phyloP scores from a whole-genome alignment of 2,113 vertebrate genomes.

The Tympanuchus pallidicinctus region DNA sequence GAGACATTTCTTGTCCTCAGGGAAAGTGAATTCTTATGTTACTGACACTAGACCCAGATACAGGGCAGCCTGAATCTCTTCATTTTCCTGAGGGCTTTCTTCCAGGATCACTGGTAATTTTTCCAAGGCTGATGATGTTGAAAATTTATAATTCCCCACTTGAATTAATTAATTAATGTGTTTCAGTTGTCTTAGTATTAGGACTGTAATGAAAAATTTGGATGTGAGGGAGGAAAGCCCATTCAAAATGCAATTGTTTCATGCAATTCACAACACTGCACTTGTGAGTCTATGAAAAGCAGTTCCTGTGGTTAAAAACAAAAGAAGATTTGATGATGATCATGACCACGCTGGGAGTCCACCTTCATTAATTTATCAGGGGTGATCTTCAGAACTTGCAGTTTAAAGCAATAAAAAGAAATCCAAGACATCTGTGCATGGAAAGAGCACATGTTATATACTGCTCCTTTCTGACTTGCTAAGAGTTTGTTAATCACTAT shows the following conservation, averaged over 20 bases:
- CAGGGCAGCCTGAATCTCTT: background rate
- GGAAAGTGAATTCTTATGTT: background rate
- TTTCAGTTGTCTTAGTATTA: constrained; percentile 27
- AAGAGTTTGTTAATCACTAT: background rate
- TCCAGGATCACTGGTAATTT: constrained; percentile 26
- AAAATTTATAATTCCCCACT: constrained; percentile 61
- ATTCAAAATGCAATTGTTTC: constrained; percentile 56
- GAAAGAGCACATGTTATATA: background rate
- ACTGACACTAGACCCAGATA: background rate
- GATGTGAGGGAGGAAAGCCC: background rate
- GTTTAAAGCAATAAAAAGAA: background rate
- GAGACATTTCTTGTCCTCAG: background rate
- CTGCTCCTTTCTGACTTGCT: background rate
- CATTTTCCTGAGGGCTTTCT: constrained; percentile 17
- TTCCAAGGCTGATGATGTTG: background rate
- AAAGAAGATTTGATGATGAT: background rate
- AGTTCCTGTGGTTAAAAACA: constrained; percentile 5
- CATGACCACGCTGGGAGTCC: background rate
- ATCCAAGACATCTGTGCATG: background rate
- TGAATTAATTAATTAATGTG: constrained; percentile 67
- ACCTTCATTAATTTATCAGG: background rate
- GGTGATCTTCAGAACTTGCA: background rate
- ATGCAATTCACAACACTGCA: background rate
- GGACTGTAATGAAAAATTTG: constrained; percentile 32
- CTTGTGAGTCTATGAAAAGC: background rate